Conservation (phyloP, 2,113 vertebrate genomes). For the Atlantisia rogersi region DNA sequence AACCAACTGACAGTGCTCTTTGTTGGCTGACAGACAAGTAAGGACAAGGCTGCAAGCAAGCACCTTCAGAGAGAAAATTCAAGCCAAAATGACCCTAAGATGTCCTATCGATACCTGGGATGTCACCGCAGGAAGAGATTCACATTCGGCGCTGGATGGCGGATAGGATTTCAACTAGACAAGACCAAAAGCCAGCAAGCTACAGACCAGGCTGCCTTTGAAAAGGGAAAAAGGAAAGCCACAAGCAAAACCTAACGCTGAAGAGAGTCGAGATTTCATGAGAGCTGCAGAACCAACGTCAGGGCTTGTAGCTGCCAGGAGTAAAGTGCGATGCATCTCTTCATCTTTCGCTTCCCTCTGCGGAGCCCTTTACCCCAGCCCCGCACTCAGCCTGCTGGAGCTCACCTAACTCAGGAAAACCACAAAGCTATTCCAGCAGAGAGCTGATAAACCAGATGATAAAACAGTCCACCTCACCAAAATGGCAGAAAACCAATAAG, state of each 20-base stretch:
- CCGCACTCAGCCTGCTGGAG: neutral
- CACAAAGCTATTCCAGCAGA: neutral
- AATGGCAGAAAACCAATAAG: constrained; percentile 29
- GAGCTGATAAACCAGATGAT: neutral
- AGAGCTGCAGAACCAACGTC: neutral
- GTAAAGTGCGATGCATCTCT: fast-evolving
- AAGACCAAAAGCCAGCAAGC: neutral
- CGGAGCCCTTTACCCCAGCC: neutral
- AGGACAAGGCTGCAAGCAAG: neutral
- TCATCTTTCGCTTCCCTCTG: neutral
- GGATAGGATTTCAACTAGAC: neutral
- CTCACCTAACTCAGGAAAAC: neutral
- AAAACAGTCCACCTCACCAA: neutral
- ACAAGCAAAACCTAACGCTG: neutral
- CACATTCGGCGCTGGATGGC: neutral
- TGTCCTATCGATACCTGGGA: fast-evolving
- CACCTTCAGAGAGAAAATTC: neutral
- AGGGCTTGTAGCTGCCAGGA: neutral
- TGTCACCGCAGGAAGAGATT: neutral
- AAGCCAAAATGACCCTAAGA: neutral
- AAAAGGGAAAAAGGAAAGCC: neutral
- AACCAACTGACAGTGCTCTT: neutral
- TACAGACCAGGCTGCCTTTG: neutral
- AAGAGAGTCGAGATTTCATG: neutral
- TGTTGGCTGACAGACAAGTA: neutral